Percentiles rank a stretch among this genome's conserved stretches.
These are phyloP conservation scores for Agapornis roseicollis DNA, from an alignment of 2,113 vertebrate genomes.

Conservation along the genomic window DNA sequence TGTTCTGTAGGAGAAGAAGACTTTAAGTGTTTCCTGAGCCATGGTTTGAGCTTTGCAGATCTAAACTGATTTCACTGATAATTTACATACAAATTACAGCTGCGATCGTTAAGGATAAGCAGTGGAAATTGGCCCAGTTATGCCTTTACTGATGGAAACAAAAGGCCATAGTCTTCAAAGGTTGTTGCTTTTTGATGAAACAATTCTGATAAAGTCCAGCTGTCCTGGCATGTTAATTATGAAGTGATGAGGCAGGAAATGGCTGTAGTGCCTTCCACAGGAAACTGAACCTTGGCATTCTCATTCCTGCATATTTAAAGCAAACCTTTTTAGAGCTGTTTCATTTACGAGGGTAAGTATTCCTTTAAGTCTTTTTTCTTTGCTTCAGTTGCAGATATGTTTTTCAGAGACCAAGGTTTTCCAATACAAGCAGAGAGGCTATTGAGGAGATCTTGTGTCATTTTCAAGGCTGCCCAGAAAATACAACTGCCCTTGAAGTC, in stretches of 20 bases:
- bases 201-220: constrained; percentile 72
- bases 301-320: constrained; percentile 59
- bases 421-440: neutral
- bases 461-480: neutral
- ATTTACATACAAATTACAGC: constrained; percentile 62
- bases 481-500: neutral
- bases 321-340: constrained; percentile 14
- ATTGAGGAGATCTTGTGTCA: neutral
- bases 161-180: constrained; percentile 62
- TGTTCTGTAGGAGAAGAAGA: neutral
- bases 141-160: constrained; percentile 54
- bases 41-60: constrained; percentile 4
- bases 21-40: constrained; percentile 1
- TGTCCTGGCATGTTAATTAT: constrained; percentile 69
- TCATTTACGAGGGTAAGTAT: neutral
- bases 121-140: constrained; percentile 43
- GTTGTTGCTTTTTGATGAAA: constrained; percentile 64
- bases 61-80: constrained; percentile 17
- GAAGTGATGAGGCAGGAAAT: constrained; percentile 68
- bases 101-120: constrained; percentile 47
- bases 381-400: neutral
- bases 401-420: neutral
- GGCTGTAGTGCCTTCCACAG: constrained; percentile 60
- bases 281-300: constrained; percentile 64
- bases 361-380: neutral